Evolutionary conservation across 2,113 vertebrate species (phyloP).

Genomic region (Callionymus lyra): DNA sequence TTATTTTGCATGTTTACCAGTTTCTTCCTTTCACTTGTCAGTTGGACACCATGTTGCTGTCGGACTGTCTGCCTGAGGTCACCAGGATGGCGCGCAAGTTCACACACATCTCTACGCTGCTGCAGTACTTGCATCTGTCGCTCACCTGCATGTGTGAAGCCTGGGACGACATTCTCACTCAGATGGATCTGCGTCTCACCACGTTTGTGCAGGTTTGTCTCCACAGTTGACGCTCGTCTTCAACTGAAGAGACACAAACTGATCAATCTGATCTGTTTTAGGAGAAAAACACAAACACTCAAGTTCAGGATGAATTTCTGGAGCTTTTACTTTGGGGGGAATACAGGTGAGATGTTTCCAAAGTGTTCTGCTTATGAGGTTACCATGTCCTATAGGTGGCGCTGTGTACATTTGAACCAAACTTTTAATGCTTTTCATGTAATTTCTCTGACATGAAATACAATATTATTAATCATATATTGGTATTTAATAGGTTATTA

Average conservation of each 20-base stretch:
- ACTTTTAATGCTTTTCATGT: background rate
- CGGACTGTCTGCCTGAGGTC: constrained; percentile 87
- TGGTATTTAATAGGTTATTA: too few relatives aligned
- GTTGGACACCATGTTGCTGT: constrained; percentile 88
- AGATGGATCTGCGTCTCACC: constrained; percentile 95
- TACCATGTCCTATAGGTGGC: constrained; percentile 18
- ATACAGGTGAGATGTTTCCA: constrained; percentile 73
- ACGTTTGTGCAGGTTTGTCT: constrained; percentile 92
- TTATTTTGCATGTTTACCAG: background rate
- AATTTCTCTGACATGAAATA: background rate
- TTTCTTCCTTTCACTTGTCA: constrained; percentile 28
- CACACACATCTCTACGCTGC: constrained; percentile 92
- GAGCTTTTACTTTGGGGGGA: constrained; percentile 94
- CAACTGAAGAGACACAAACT: background rate
- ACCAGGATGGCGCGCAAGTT: constrained; percentile 97
- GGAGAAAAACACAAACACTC: constrained; percentile 95
- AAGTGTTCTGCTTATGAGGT: too few relatives aligned
- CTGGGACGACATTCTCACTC: constrained; percentile 96
- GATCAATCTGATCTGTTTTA: constrained; percentile 32
- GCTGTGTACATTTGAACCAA: background rate
- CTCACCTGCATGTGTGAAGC: constrained; percentile 96
- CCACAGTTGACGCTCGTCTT: background rate
- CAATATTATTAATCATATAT: background rate
- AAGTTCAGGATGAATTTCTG: constrained; percentile 96
- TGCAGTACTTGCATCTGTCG: constrained; percentile 92